These are phyloP conservation scores for Acronicta psi DNA, from an alignment of 2,888 invertebrate species.

Conservation along the genomic window DNA sequence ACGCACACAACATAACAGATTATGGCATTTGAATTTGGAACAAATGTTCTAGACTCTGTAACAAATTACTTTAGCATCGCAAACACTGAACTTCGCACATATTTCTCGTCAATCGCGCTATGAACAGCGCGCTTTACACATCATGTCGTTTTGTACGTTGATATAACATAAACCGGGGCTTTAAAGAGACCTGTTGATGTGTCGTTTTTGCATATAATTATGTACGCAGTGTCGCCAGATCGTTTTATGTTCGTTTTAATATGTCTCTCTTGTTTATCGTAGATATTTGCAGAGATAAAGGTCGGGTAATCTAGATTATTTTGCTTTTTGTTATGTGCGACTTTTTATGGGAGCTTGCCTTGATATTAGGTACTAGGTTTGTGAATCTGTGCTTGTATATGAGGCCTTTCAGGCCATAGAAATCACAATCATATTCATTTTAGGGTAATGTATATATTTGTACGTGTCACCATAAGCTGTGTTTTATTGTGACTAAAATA, in stretches of 20 bases:
- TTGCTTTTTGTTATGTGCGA: constrained; percentile 18
- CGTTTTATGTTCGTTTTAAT: constrained; percentile 50
- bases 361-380: neutral
- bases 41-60: constrained; percentile 17
- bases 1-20: constrained; percentile 7
- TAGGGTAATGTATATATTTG: too few species aligned
- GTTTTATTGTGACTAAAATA: too few species aligned
- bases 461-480: too few species aligned
- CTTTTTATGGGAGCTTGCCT: neutral
- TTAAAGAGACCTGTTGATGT: constrained; percentile 64
- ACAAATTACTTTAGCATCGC: constrained; percentile 36
- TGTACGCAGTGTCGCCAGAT: constrained; percentile 33
- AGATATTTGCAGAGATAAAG: constrained; percentile 42
- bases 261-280: constrained; percentile 38
- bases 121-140: constrained; percentile 46
- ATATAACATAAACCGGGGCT: constrained; percentile 54
- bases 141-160: constrained; percentile 51
- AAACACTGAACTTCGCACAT: constrained; percentile 27
- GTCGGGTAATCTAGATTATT: constrained; percentile 19
- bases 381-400: too few species aligned
- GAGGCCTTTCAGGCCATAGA: too few species aligned
- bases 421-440: too few species aligned
- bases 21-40: constrained; percentile 16
- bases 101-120: constrained; percentile 33
- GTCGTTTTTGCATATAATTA: constrained; percentile 59